Base-by-base conservation (phyloP, 1,140 invertebrate genomes). In the Mylabris phalerata region DNA sequence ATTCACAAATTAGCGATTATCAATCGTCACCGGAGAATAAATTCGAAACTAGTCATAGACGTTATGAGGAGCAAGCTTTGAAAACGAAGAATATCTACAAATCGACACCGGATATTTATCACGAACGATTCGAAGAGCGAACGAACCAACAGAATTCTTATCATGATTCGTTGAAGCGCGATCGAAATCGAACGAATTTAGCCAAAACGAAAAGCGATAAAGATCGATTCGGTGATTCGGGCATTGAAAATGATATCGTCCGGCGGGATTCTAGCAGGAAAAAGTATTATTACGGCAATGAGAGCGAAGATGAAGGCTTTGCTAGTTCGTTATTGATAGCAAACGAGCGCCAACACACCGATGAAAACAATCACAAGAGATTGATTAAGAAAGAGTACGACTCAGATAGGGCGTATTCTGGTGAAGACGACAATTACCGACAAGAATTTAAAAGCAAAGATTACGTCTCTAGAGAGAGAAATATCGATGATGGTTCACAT, bases 171-270 rank as follows among this genome's bases (percentile, higher is more conserved):
- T 70, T 81, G 54, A 74, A 75, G 7, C 70, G 78, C 46, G 74
- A 75, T 7, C 76, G 77, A 10, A 57, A 63, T n/a, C 50, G 68
- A 9, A 42, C 56, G 13, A 68, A 71, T 71, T 67, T 65, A 10
- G 32, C 74, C 73, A 55, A 75, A 70, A 65, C 75, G 72, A 57
- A 78, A 71, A 48, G 73, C 70, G 57, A 74, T 62, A 75, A 71
- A 56, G 84, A 84, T 62, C 77, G 82, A 32, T 75, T 85, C 19
- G 85, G 84, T 3, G 87, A 89, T 74, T 89, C 87, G 1, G 87
- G 87, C 0, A 89, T 88, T 52, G 87, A 88, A 69, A 88, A 88
- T 62, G 86, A 89, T 64, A 87, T 32, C 4, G 1, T 87, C 62
- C 78, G 85, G 42, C 79, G 85, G 24, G 85, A 88, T 62, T 85